phyloP scores from a whole-genome alignment of 1,140 invertebrate genomes.

The Asbolus verrucosus region DNA sequence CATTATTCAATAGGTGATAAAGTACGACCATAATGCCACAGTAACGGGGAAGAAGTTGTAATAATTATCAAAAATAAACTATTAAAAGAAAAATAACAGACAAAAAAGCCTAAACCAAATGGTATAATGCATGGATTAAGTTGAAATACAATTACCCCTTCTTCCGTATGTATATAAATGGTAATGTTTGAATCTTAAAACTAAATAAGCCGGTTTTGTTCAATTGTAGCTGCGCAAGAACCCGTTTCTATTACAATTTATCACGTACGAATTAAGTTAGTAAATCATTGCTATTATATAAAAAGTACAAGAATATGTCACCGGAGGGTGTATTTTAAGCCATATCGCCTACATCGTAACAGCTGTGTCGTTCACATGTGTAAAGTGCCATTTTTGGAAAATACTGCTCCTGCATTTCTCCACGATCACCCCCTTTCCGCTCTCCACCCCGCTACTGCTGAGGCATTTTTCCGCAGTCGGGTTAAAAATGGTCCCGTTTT shows the following conservation, averaged over 20 bases:
- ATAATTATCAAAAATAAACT: too few relatives aligned
- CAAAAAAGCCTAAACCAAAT: too few relatives aligned
- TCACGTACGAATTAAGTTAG: too few relatives aligned
- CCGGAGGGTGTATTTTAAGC: constrained; percentile 1
- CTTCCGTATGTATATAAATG: too few relatives aligned
- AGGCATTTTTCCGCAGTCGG: constrained; percentile 60
- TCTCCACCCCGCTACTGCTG: constrained; percentile 60
- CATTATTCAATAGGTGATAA: not conserved
- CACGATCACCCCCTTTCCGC: constrained; percentile 60
- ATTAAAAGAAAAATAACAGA: too few relatives aligned
- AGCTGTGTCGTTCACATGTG: constrained; percentile 60
- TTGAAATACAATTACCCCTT: too few relatives aligned
- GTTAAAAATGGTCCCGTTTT: constrained; percentile 61
- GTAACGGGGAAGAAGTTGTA: not conserved
- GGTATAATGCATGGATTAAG: too few relatives aligned
- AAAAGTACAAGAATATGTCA: not conserved
- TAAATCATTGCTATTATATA: too few relatives aligned
- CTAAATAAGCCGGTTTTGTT: too few relatives aligned
- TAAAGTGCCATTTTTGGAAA: constrained; percentile 62
- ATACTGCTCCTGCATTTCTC: constrained; percentile 57
- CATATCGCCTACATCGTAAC: constrained; percentile 4
- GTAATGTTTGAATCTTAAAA: too few relatives aligned
- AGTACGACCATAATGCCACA: not conserved
- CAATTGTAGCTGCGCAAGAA: too few relatives aligned
- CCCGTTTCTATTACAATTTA: too few relatives aligned